Conservation (phyloP, 2,888 invertebrate genomes). For the Hydroisotoma schaefferi region DNA sequence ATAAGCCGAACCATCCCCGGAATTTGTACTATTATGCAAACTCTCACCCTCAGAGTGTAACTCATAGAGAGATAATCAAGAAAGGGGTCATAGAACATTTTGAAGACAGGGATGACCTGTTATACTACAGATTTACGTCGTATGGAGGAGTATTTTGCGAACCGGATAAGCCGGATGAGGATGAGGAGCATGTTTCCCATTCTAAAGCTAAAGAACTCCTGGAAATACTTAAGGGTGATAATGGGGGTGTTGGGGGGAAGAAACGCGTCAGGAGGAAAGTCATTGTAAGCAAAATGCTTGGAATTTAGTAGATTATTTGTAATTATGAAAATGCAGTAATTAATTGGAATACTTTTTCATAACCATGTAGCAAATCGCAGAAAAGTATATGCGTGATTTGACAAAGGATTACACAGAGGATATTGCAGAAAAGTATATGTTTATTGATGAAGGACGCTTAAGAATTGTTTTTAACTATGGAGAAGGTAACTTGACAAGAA, state of each 20-base stretch:
- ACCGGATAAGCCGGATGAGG: slow-evolving; percentile 21
- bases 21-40: slow-evolving; percentile 44
- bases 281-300: slow-evolving; percentile 14
- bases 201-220: slow-evolving; percentile 32
- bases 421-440: slow-evolving; percentile 44
- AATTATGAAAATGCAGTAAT: background rate
- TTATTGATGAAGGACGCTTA: slow-evolving; percentile 38
- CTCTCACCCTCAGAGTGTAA: slow-evolving; percentile 36
- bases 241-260: slow-evolving; percentile 24
- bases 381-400: slow-evolving; percentile 39
- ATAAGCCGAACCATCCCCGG: slow-evolving; percentile 38
- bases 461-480: slow-evolving; percentile 41
- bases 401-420: slow-evolving; percentile 28
- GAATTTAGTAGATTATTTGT: background rate
- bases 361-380: slow-evolving; percentile 36
- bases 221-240: slow-evolving; percentile 34
- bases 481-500: slow-evolving; percentile 38
- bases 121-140: slow-evolving; percentile 38
- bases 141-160: slow-evolving; percentile 42
- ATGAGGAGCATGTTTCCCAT: slow-evolving; percentile 13
- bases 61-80: slow-evolving; percentile 36
- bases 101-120: slow-evolving; percentile 41
- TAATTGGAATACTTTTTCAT: slow-evolving; percentile 2
- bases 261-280: slow-evolving; percentile 36
- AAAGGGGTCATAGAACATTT: slow-evolving; percentile 45